These are phyloP conservation scores for Rhinogobius similis DNA, from an alignment of 2,113 vertebrate genomes.

Conservation along the genomic window DNA sequence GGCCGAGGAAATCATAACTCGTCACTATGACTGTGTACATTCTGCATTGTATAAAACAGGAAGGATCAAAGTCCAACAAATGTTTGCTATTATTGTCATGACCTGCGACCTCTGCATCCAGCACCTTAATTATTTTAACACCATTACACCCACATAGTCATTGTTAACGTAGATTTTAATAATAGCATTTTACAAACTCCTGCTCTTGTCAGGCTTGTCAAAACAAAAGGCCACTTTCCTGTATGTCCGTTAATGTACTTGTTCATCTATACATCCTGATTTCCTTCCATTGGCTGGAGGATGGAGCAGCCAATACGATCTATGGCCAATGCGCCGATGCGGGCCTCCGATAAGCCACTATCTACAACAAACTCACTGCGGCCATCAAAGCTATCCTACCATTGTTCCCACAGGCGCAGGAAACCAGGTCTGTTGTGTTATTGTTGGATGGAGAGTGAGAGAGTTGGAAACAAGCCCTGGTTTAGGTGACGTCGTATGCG, in stretches of 20 bases:
- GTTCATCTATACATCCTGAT: conserved; percentile 25
- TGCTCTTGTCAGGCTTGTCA: background rate
- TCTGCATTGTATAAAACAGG: background rate
- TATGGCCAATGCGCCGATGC: conserved; percentile 54
- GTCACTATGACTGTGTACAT: background rate
- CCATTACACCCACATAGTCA: background rate
- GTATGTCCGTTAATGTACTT: conserved; percentile 13
- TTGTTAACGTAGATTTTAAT: background rate
- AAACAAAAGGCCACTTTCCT: background rate
- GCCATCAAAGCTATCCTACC: conserved; percentile 80
- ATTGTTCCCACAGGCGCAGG: conserved; percentile 78
- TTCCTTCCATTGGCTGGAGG: conserved; percentile 28
- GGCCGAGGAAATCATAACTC: background rate
- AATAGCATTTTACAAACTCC: background rate
- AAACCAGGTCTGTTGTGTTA: conserved; percentile 77
- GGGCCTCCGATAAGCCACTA: conserved; percentile 46
- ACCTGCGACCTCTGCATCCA: background rate
- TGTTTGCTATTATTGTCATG: background rate
- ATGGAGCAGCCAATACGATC: conserved; percentile 36
- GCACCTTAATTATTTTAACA: background rate
- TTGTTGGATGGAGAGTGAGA: conserved; percentile 74
- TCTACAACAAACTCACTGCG: conserved; percentile 61
- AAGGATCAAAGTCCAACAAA: background rate
- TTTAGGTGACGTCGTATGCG: conserved; percentile 27
- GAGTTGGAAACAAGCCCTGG: conserved; percentile 18